phyloP scores from a whole-genome alignment of 1,140 invertebrate genomes.

The Chionoecetes opilio region DNA sequence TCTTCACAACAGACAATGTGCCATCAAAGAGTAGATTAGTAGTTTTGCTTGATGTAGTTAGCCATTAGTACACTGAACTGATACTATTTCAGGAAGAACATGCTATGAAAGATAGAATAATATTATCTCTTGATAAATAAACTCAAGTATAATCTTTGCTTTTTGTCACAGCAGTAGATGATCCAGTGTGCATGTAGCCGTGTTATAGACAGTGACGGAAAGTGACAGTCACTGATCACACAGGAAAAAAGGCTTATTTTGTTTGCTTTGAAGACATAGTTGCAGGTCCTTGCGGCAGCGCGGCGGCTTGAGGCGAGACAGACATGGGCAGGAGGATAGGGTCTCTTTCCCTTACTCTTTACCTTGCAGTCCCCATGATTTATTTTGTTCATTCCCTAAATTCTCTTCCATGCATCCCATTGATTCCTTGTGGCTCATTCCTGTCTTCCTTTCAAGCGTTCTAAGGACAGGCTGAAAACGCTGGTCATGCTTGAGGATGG shows the following conservation, averaged over 20 bases:
- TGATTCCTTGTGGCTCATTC: constrained; percentile 36
- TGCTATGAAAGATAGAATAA: not conserved
- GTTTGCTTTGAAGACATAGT: constrained; percentile 2
- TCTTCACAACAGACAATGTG: no score
- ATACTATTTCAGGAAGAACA: not conserved
- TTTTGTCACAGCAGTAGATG: not conserved
- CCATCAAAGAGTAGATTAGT: no score
- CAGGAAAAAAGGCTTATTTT: not conserved
- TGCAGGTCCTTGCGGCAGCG: not conserved
- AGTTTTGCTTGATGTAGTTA: no score
- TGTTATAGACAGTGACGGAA: not conserved
- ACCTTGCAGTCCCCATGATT: not conserved
- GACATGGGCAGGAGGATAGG: not conserved
- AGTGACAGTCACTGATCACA: not conserved
- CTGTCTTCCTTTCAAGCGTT: constrained; percentile 76
- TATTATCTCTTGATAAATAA: not conserved
- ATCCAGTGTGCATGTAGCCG: not conserved
- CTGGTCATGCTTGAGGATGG: constrained; percentile 77
- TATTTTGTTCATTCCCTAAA: not conserved
- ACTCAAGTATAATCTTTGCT: not conserved
- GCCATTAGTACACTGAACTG: not conserved
- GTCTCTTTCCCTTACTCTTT: not conserved
- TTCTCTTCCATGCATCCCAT: constrained; percentile 20
- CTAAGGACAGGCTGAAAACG: constrained; percentile 79
- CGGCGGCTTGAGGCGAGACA: not conserved